Evolutionary conservation across 2,888 invertebrate genomes (phyloP).

Genomic region (Drosophila fulvimacula): DNA sequence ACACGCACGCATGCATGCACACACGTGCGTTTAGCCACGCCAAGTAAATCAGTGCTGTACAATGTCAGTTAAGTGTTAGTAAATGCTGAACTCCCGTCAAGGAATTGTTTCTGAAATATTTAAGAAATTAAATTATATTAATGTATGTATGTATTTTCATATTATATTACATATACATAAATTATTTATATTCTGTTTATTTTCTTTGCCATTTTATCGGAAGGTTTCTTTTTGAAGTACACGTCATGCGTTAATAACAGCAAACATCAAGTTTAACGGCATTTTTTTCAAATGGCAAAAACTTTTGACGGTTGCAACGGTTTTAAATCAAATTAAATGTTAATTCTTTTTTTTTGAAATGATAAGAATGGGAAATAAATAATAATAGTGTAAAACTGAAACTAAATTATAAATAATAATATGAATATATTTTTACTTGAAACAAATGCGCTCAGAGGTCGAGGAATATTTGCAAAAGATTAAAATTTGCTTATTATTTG

Average conservation of each 20-base stretch:
- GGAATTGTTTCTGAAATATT: background rate
- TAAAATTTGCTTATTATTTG: background rate
- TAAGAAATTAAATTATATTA: background rate
- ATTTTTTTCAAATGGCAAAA: background rate
- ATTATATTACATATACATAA: background rate
- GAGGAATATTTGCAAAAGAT: background rate
- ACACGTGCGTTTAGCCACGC: background rate
- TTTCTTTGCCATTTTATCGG: background rate
- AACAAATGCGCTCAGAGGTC: background rate
- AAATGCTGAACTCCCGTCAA: conserved; percentile 11
- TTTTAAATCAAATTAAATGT: no score
- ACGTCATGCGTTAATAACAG: background rate
- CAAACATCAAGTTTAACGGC: background rate
- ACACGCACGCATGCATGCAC: background rate
- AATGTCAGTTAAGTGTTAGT: conserved; percentile 24
- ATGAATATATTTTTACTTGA: no score
- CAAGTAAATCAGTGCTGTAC: conserved; percentile 34
- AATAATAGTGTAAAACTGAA: no score
- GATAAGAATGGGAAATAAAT: no score
- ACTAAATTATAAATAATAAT: no score
- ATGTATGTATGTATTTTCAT: background rate
- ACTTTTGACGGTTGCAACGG: background rate
- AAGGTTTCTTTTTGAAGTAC: background rate
- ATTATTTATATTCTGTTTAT: background rate
- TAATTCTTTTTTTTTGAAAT: no score